Conservation (phyloP, 2,888 invertebrate genomes). For the Limnephilus rhombicus region DNA sequence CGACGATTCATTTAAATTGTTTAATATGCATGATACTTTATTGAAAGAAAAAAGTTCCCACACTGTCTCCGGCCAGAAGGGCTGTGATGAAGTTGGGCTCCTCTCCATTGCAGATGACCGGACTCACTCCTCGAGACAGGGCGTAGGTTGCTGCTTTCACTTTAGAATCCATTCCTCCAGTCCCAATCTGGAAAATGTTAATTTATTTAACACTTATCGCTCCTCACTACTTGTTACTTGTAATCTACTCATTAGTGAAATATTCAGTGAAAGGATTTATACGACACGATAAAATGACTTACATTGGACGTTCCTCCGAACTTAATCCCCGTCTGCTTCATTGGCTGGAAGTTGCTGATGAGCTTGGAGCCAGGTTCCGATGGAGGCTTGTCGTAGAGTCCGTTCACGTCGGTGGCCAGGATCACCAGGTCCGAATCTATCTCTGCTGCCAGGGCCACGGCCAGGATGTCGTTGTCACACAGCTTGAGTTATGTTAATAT, state of each 20-base stretch:
- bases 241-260: too few relatives aligned
- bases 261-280: too few relatives aligned
- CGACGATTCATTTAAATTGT: background rate
- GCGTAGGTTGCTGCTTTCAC: slow-evolving; percentile 98
- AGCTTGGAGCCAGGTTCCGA: slow-evolving; percentile 95
- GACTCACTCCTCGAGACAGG: slow-evolving; percentile 94
- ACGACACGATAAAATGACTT: background rate
- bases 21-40: background rate
- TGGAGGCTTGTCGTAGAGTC: slow-evolving; percentile 97
- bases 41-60: slow-evolving; percentile 30
- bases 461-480: slow-evolving; percentile 98
- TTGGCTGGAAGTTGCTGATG: slow-evolving; percentile 72
- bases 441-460: slow-evolving; percentile 96
- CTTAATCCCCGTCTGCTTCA: background rate
- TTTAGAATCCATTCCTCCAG: slow-evolving; percentile 99
- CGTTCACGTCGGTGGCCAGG: slow-evolving; percentile 99
- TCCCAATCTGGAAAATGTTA: slow-evolving; percentile 76
- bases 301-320: slow-evolving; percentile 36
- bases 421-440: slow-evolving; percentile 96
- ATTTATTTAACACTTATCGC: too few relatives aligned
- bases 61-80: background rate
- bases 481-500: slow-evolving; percentile 81
- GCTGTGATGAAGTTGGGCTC: slow-evolving; percentile 19
- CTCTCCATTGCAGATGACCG: slow-evolving; percentile 96
- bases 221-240: too few relatives aligned